Percentiles rank a stretch among this genome's conserved stretches.
Conservation (phyloP, 2,113 vertebrate species). For the Cryptoleucopteryx plumbea region DNA sequence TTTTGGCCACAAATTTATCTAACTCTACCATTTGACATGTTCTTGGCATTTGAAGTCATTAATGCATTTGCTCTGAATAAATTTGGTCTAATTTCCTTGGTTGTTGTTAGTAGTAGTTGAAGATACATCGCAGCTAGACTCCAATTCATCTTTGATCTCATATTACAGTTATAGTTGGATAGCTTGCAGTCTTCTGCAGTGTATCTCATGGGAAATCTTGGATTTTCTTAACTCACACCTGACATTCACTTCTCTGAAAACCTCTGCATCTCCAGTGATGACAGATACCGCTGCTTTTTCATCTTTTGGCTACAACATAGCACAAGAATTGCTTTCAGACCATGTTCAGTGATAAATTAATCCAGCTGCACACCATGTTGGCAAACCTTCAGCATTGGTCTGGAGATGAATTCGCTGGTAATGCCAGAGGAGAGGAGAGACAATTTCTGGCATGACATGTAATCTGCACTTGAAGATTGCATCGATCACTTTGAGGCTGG, state of each 20-base stretch:
- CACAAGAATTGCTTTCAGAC: neutral
- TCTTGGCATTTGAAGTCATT: neutral
- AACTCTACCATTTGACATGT: neutral
- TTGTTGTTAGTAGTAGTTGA: neutral
- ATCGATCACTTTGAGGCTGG: neutral
- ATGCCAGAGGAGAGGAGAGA: neutral
- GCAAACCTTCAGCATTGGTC: neutral
- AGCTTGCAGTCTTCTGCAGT: neutral
- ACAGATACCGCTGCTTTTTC: neutral
- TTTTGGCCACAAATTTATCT: neutral
- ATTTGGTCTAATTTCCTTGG: neutral
- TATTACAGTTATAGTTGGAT: neutral
- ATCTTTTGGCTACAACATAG: neutral
- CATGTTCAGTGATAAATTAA: neutral
- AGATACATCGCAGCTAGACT: neutral
- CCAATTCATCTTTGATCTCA: neutral
- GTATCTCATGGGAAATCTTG: neutral
- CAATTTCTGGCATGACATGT: neutral
- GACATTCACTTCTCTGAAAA: neutral
- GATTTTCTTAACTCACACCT: neutral
- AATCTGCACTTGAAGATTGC: neutral
- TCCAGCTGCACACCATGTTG: neutral
- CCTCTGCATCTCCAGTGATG: neutral
- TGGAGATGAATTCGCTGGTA: neutral
- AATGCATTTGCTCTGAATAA: neutral